phyloP scores from a whole-genome alignment of 2,797 vertebrate genomes.

The Adrianichthys oophorus region DNA sequence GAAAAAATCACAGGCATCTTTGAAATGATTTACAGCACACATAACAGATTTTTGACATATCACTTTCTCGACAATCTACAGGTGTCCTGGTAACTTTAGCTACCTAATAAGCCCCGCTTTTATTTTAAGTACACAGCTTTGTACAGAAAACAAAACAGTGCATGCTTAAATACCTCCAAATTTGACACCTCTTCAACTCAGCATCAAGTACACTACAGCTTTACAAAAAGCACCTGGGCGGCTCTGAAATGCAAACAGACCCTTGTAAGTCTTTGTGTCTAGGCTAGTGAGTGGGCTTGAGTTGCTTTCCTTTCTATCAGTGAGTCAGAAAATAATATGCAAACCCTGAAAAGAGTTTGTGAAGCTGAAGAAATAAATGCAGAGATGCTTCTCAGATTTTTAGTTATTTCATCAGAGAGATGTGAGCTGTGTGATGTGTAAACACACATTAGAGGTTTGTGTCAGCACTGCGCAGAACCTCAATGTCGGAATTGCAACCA shows the following conservation, averaged over 20 bases:
- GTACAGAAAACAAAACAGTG: slow-evolving; percentile 74
- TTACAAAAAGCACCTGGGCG: slow-evolving; percentile 72
- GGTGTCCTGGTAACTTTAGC: slow-evolving; percentile 74
- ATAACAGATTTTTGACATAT: slow-evolving; percentile 61
- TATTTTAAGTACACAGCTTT: slow-evolving; percentile 72
- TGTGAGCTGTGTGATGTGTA: slow-evolving; percentile 24
- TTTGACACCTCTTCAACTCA: slow-evolving; percentile 73
- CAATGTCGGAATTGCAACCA: slow-evolving; percentile 17
- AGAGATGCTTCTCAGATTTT: slow-evolving; percentile 52
- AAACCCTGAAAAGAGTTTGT: slow-evolving; percentile 49
- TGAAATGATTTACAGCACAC: slow-evolving; percentile 63
- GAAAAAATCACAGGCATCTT: slow-evolving; percentile 43
- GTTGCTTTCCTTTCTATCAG: slow-evolving; percentile 58
- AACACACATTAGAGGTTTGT: slow-evolving; percentile 24
- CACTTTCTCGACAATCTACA: slow-evolving; percentile 65
- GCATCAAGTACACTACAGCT: slow-evolving; percentile 72
- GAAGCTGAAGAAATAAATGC: slow-evolving; percentile 62
- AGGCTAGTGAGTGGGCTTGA: slow-evolving; percentile 62
- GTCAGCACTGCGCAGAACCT: slow-evolving; percentile 11
- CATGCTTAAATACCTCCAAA: slow-evolving; percentile 73
- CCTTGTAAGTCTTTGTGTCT: slow-evolving; percentile 63
- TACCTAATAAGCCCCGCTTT: slow-evolving; percentile 64
- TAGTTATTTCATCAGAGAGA: slow-evolving; percentile 51
- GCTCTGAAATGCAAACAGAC: slow-evolving; percentile 76
- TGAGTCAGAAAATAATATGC: slow-evolving; percentile 48